A percentile compares a stretch with the other conserved stretches of the same genome.
phyloP scores from a whole-genome alignment of 2,113 vertebrate species.

The Atherinomorus stipes region DNA sequence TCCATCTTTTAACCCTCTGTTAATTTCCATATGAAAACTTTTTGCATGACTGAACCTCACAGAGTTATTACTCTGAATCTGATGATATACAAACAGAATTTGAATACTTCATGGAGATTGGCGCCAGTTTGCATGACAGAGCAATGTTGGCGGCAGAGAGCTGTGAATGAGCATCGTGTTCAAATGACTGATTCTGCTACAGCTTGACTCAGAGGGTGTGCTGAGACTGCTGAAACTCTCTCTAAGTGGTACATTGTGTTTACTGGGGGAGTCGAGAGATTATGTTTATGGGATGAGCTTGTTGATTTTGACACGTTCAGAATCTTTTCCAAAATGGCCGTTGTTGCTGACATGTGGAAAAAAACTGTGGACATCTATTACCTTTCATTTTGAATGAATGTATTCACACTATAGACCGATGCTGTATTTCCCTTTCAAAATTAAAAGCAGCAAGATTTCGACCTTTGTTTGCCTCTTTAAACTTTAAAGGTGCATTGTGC shows the following conservation, averaged over 20 bases:
- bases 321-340: constrained; percentile 37
- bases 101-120: constrained; percentile 52
- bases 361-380: not conserved
- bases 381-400: not conserved
- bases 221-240: constrained; percentile 41
- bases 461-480: constrained; percentile 33
- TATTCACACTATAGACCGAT: not conserved
- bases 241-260: constrained; percentile 68
- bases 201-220: constrained; percentile 40
- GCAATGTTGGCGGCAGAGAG: constrained; percentile 35
- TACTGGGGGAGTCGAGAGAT: constrained; percentile 50
- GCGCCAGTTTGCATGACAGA: constrained; percentile 47
- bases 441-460: constrained; percentile 27
- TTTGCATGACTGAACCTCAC: constrained; percentile 27
- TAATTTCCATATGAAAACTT: constrained; percentile 28
- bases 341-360: constrained; percentile 35
- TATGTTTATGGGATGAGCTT: constrained; percentile 47
- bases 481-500: constrained; percentile 53
- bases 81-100: constrained; percentile 39
- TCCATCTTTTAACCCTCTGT: constrained; percentile 12
- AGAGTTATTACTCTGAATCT: constrained; percentile 9
- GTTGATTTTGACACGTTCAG: constrained; percentile 56
- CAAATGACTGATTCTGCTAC: constrained; percentile 53
- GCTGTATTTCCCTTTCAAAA: too few species aligned
- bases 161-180: constrained; percentile 50